phyloP scores from a whole-genome alignment of 2,797 vertebrate genomes.

The Sphenodon punctatus region DNA sequence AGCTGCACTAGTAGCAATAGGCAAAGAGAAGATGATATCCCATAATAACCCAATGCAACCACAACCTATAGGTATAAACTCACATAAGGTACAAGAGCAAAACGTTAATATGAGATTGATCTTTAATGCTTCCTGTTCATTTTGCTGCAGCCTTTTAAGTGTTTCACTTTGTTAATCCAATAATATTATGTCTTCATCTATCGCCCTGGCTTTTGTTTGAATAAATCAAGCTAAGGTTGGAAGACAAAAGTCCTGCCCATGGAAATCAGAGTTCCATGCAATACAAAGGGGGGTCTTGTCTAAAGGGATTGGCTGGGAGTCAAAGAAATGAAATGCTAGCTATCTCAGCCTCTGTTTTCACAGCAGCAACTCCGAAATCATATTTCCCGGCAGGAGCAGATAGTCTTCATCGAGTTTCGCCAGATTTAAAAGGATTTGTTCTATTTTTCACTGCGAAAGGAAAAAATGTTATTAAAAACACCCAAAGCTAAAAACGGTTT shows the following conservation, averaged over 20 bases:
- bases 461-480: constrained; percentile 68
- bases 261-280: not conserved
- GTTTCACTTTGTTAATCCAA: not conserved
- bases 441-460: constrained; percentile 33
- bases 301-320: constrained; percentile 1
- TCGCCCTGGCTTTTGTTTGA: constrained; percentile 26
- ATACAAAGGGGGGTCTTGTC: constrained; percentile 49
- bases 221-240: not conserved
- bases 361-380: constrained; percentile 31
- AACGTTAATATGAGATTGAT: not conserved
- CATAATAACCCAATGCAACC: not conserved
- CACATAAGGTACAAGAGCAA: too few relatives aligned
- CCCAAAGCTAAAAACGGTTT: constrained; percentile 55
- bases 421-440: constrained; percentile 8
- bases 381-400: constrained; percentile 46
- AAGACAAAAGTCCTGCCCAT: constrained; percentile 27
- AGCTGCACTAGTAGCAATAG: not conserved
- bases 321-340: constrained; percentile 12
- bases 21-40: not conserved
- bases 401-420: constrained; percentile 51
- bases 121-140: not conserved
- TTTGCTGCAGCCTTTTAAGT: not conserved
- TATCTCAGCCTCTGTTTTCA: constrained; percentile 35
- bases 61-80: not conserved
- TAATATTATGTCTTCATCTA: not conserved